A percentile compares a stretch with the other conserved stretches of the same genome.
Evolutionary conservation across 2,113 vertebrate genomes (phyloP).

Genomic region (Bambusicola thoracicus): DNA sequence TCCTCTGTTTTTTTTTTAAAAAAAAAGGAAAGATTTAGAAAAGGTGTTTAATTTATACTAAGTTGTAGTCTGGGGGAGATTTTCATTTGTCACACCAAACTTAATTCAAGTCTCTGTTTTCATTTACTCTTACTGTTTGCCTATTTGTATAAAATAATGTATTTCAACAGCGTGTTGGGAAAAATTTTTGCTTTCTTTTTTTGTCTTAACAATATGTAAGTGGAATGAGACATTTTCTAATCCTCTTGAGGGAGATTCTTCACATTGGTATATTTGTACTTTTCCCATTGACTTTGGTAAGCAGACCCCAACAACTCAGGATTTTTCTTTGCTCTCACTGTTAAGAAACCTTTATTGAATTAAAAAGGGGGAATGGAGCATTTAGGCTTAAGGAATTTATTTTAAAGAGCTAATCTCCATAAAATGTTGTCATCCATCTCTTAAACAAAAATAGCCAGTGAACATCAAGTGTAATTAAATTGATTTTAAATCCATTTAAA

Average conservation of each 20-base stretch:
- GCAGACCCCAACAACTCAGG: not conserved
- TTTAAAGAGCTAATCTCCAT: conserved; percentile 12
- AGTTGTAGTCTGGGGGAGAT: not conserved
- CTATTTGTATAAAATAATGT: not conserved
- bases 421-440: not conserved
- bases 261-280: not conserved
- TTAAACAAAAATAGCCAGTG: conserved; percentile 61
- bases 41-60: no score
- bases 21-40: not conserved
- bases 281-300: not conserved
- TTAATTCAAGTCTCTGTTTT: not conserved
- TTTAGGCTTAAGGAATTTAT: conserved; percentile 41
- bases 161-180: not conserved
- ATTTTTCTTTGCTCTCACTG: not conserved
- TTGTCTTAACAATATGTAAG: not conserved
- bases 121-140: not conserved
- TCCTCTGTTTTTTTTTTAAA: not conserved
- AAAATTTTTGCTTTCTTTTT: not conserved
- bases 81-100: not conserved
- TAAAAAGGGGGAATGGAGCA: conserved; percentile 1
- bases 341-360: conserved; percentile 7
- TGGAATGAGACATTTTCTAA: not conserved
- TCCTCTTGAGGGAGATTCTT: not conserved
- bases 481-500: conserved; percentile 64
- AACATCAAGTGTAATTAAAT: conserved; percentile 64